These are phyloP conservation scores for Megaceryle maxima DNA, from an alignment of 2,113 vertebrate genomes.

Conservation along the genomic window DNA sequence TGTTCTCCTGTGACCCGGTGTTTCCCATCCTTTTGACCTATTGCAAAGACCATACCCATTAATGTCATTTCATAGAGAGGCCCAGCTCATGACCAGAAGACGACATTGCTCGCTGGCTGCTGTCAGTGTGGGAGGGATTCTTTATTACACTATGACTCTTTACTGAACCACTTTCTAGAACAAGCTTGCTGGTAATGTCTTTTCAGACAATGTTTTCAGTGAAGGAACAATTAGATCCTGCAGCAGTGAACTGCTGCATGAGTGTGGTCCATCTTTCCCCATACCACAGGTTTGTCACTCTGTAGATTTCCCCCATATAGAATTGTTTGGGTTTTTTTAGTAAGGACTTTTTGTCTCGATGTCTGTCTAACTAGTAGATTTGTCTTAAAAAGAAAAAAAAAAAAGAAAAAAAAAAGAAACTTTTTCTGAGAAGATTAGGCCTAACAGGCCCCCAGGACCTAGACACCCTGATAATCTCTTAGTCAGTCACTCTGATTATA, in stretches of 20 bases:
- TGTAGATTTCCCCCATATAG: rapidly evolving
- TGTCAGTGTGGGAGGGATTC: rapidly evolving
- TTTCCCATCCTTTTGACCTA: not conserved
- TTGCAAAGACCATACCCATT: not conserved
- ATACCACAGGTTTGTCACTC: rapidly evolving
- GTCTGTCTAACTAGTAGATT: not conserved
- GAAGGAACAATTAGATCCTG: not conserved
- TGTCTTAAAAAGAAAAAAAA: no score
- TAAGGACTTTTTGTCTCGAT: not conserved
- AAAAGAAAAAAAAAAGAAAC: not conserved
- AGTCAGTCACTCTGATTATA: not conserved
- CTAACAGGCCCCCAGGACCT: not conserved
- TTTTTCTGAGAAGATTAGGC: not conserved
- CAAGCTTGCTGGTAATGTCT: not conserved
- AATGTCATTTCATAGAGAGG: not conserved
- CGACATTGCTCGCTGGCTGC: not conserved
- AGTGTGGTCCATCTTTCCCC: not conserved
- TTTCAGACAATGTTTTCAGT: not conserved
- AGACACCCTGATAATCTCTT: not conserved
- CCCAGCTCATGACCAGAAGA: not conserved
- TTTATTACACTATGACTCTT: not conserved
- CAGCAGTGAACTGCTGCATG: not conserved
- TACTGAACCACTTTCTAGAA: not conserved
- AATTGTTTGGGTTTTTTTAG: no score
- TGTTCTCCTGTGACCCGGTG: not conserved